phyloP scores from a whole-genome alignment of 2,797 vertebrate genomes.

The Syngnathus rostellatus region DNA sequence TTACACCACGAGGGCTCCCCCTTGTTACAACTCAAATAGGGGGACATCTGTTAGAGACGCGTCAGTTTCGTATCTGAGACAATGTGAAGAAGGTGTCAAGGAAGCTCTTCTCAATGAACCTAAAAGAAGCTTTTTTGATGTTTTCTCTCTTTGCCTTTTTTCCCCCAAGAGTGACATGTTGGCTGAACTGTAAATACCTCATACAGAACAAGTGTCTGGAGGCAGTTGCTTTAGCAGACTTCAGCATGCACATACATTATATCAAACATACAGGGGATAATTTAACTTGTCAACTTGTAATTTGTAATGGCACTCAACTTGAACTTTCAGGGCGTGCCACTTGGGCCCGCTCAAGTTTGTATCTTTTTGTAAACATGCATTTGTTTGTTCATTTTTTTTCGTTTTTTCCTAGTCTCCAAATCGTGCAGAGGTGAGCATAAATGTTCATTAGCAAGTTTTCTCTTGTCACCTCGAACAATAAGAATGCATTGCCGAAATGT shows the following conservation, averaged over 20 bases:
- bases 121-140: conserved; percentile 4
- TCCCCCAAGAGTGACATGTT: conserved; percentile 24
- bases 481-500: neutral
- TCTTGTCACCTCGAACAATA: conserved; percentile 11
- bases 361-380: conserved; percentile 26
- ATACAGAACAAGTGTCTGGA: conserved; percentile 46
- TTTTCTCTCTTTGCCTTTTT: conserved; percentile 9
- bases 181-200: conserved; percentile 44
- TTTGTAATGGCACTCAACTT: conserved; percentile 64
- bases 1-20: conserved; percentile 62
- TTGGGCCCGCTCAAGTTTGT: conserved; percentile 55
- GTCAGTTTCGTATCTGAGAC: conserved; percentile 28
- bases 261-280: conserved; percentile 49
- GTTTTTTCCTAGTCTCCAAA: conserved; percentile 18
- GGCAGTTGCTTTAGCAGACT: conserved; percentile 41
- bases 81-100: conserved; percentile 12
- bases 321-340: conserved; percentile 60
- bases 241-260: conserved; percentile 53
- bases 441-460: conserved; percentile 38
- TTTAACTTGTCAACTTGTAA: conserved; percentile 65
- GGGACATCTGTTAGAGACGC: conserved; percentile 58
- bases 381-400: conserved; percentile 7
- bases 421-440: conserved; percentile 34
- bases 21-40: conserved; percentile 37
- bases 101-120: conserved; percentile 7